A percentile compares a stretch with the other conserved stretches of the same genome.
Evolutionary conservation across 1,140 invertebrate species (phyloP).

Genomic region (Wiebesia pumilae): DNA sequence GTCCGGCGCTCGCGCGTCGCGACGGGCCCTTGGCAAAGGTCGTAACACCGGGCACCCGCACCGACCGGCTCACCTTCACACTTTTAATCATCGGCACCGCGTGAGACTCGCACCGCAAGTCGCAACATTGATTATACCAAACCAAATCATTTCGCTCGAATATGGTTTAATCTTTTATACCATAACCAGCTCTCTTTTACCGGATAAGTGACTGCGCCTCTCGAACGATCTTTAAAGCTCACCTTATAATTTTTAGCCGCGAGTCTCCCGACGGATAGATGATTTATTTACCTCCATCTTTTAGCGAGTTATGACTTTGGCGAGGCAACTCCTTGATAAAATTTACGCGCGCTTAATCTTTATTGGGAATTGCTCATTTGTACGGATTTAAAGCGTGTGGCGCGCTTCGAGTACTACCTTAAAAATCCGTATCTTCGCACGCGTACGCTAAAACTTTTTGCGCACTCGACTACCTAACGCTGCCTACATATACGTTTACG

Average conservation of each 20-base stretch:
- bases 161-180: constrained; percentile 26
- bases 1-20: constrained; percentile 55
- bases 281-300: not conserved
- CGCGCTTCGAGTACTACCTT: not conserved
- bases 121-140: constrained; percentile 46
- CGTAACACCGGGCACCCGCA: constrained; percentile 69
- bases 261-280: not conserved
- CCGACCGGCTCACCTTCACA: constrained; percentile 64
- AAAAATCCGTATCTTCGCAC: not conserved
- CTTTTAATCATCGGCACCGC: constrained; percentile 70
- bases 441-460: not conserved
- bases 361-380: not conserved
- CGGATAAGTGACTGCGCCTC: not conserved
- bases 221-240: not conserved
- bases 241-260: not conserved
- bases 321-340: not conserved
- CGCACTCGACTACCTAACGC: too few relatives aligned
- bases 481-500: too few relatives aligned
- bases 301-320: not conserved
- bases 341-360: not conserved
- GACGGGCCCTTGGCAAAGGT: constrained; percentile 58
- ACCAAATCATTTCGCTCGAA: constrained; percentile 34
- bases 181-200: constrained; percentile 28
- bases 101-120: constrained; percentile 57
- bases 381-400: not conserved